Percentiles rank a stretch among this genome's conserved stretches.
phyloP scores from a whole-genome alignment of 2,797 vertebrate species.

The Ptychobarbus kaznakovi region DNA sequence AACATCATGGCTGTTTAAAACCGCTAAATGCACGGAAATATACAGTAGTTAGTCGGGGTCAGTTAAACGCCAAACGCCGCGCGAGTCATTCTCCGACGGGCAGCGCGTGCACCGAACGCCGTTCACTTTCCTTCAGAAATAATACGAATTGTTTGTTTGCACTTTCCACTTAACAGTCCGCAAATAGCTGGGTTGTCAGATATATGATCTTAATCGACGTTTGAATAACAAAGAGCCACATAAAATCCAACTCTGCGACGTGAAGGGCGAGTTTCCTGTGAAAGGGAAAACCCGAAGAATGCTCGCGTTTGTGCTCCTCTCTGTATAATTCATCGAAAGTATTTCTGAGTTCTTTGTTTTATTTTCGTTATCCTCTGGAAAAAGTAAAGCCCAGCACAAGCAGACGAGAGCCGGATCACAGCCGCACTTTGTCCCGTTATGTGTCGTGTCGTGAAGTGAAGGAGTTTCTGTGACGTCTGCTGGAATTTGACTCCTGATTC shows the following conservation, averaged over 20 bases:
- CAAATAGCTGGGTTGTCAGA: background rate
- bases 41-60: background rate
- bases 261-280: slow-evolving; percentile 18
- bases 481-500: slow-evolving; percentile 76
- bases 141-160: background rate
- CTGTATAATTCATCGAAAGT: background rate
- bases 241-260: background rate
- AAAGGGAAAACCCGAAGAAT: background rate
- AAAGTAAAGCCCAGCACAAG: background rate
- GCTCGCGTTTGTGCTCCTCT: background rate
- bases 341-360: background rate
- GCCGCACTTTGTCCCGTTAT: slow-evolving; percentile 53
- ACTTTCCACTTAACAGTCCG: background rate
- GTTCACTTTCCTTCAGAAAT: background rate
- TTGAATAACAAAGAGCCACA: background rate
- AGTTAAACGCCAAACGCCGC: background rate
- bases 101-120: background rate
- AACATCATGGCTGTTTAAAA: slow-evolving; percentile 70
- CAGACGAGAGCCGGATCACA: slow-evolving; percentile 8
- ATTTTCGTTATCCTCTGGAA: background rate
- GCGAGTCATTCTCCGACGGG: background rate
- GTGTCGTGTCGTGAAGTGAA: slow-evolving; percentile 57
- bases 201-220: background rate
- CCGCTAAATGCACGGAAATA: slow-evolving; percentile 9
- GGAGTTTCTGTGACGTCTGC: slow-evolving; percentile 71